Base-by-base conservation (phyloP, 2,888 invertebrate genomes). In the Ischnus inquisitorius region DNA sequence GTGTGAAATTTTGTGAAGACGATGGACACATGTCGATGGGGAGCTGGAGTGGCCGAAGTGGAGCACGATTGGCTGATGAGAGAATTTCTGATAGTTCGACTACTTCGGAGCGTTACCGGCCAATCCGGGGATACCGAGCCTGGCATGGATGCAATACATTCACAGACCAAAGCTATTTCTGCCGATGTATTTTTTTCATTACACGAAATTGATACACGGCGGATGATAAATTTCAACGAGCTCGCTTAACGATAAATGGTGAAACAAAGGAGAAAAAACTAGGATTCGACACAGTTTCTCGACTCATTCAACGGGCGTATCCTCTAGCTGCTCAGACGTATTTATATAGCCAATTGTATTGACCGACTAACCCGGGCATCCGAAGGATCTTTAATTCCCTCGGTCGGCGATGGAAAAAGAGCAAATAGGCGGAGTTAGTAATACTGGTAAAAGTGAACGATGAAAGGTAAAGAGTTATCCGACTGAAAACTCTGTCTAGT, bases 401-500 rank as follows among this genome's bases (percentile, higher is more conserved):
- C 76, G 76, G 65, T 19, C 22, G 48, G 60, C 25, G 71, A 48
- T n/a, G 25, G 41, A 69, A 41, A 25, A 54, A 22, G 71, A 19
- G 34, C 51, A 34, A 69, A 12, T 10, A 69, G 51, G 28, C 16
- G 39, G 57, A 22, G 39, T 65, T 19, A 28, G 51, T 12, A 34
- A 39, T 34, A 54, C 51, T 39, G 51, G 19, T 25, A 34, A 69
- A 51, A 54, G 51, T 28, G 12, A 1, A 16, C n/a, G 54, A 22
- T 10, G 22, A 22, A 60, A 51, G 71, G 48, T 16, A 71, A 64
- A 51, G 51, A 48, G 79, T 77, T 51, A 79, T 83, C 72, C 71
- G 69, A 72, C 71, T 76, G 74, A 78, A 81, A 84, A 84, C 64
- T 84, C 60, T 81, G 78, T 84, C 74, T 69, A 84, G 84, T 69